These are phyloP conservation scores for Drosophila orena DNA, from an alignment of 1,140 invertebrate genomes.

Conservation along the genomic window DNA sequence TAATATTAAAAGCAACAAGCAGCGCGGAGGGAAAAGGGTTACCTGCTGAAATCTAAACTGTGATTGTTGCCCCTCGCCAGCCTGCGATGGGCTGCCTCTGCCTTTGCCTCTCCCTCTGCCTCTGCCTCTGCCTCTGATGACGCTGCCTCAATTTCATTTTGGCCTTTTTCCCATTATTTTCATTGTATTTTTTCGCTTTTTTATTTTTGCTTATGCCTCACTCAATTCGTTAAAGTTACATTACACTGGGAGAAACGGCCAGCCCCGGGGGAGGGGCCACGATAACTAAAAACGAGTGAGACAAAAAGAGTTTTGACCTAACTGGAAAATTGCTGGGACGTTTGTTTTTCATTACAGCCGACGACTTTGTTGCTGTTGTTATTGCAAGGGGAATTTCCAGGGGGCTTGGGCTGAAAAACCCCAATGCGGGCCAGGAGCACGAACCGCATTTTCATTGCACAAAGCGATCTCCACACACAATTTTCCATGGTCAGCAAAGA, in stretches of 20 bases:
- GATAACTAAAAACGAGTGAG: neutral
- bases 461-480: constrained; percentile 71
- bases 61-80: constrained; percentile 59
- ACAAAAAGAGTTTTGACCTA: constrained; percentile 58
- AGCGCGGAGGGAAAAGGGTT: constrained; percentile 14
- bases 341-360: constrained; percentile 76
- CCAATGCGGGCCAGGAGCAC: constrained; percentile 58
- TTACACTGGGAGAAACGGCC: constrained; percentile 68
- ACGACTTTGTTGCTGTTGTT: constrained; percentile 32
- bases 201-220: constrained; percentile 37
- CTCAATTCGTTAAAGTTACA: constrained; percentile 75
- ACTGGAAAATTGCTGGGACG: constrained; percentile 79
- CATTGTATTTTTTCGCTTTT: constrained; percentile 57
- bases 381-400: neutral
- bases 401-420: neutral
- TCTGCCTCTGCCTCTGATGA: constrained; percentile 11
- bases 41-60: constrained; percentile 76
- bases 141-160: constrained; percentile 76
- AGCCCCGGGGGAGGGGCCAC: constrained; percentile 3
- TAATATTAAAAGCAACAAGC: constrained; percentile 75
- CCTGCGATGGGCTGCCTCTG: constrained; percentile 33
- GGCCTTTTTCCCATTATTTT: constrained; percentile 81
- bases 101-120: no score
- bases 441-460: constrained; percentile 78
- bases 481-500: constrained; percentile 68